Conservation (phyloP, 2,888 invertebrate species). For the Drosophila quinaria region DNA sequence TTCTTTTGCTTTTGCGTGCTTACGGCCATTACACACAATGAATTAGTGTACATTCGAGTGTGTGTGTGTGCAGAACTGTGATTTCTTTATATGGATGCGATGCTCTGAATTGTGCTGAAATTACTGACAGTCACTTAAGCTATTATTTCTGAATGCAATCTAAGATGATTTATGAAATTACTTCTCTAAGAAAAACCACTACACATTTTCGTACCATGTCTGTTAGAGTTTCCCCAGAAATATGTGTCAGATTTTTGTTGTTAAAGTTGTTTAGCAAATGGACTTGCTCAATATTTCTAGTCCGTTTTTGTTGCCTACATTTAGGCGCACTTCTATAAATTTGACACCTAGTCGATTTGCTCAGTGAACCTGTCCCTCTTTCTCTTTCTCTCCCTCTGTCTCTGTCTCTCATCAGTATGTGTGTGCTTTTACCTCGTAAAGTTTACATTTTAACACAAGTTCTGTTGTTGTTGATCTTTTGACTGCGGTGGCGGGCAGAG, state of each 20-base stretch:
- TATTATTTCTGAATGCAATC: constrained; percentile 27
- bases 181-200: constrained; percentile 1
- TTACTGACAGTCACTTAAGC: constrained; percentile 26
- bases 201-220: constrained; percentile 1
- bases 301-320: constrained; percentile 70
- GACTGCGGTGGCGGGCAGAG: constrained; percentile 59
- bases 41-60: constrained; percentile 5
- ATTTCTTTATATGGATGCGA: constrained; percentile 14
- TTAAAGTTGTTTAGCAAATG: neutral
- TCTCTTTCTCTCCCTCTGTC: constrained; percentile 16
- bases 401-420: constrained; percentile 23
- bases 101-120: constrained; percentile 12
- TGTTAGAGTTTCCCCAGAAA: neutral
- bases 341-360: constrained; percentile 58
- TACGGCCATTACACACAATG: constrained; percentile 23
- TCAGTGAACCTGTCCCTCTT: neutral
- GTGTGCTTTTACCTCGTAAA: constrained; percentile 65
- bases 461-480: constrained; percentile 46
- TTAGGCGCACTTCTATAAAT: constrained; percentile 67
- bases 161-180: constrained; percentile 22
- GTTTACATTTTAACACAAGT: constrained; percentile 55
- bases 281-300: constrained; percentile 1
- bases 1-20: constrained; percentile 27
- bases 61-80: constrained; percentile 13
- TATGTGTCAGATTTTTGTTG: neutral